Conservation (phyloP, 2,113 vertebrate species). For the Menidia beryllina region DNA sequence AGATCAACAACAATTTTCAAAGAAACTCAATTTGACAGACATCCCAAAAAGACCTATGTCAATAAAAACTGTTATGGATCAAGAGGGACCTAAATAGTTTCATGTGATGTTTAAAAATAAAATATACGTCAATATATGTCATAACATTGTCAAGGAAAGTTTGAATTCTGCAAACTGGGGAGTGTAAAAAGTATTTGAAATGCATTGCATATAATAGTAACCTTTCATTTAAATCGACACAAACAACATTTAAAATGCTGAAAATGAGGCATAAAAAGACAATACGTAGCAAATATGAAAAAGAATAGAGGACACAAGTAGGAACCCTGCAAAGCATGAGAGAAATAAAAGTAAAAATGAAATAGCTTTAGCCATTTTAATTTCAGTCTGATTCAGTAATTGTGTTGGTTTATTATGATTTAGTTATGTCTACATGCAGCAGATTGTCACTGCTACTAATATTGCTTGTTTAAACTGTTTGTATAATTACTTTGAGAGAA, state of each 20-base stretch:
- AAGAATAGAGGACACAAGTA: background rate
- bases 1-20: no score
- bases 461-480: slow-evolving; percentile 14
- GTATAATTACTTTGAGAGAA: slow-evolving; percentile 12
- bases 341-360: slow-evolving; percentile 1
- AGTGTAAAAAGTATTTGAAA: no score
- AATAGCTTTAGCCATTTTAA: slow-evolving; percentile 5
- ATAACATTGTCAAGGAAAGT: no score
- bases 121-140: no score
- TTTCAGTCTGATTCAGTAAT: background rate
- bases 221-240: background rate
- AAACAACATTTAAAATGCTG: background rate
- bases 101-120: no score
- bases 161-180: no score
- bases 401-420: slow-evolving; percentile 10
- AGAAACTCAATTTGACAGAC: no score
- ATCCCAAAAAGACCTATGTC: no score
- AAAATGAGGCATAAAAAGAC: background rate
- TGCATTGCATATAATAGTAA: no score
- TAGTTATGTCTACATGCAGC: background rate
- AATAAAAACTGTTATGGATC: no score
- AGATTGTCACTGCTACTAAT: background rate
- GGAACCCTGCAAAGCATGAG: background rate
- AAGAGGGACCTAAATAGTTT: no score
- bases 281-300: background rate